Conservation (phyloP, 2,113 vertebrate species). For the human (Homo sapiens) region GRCh38 chrX:32672501-32673000, state of each 20-base stretch:
- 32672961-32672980: background rate
- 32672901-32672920: background rate
- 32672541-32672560: background rate
- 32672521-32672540: background rate
- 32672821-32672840: background rate
- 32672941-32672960: background rate
- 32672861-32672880: background rate
- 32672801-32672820: background rate
- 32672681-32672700: background rate
- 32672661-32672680: background rate
- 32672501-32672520: background rate
- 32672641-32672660: background rate
- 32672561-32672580: background rate
- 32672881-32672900: background rate
- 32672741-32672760: background rate
- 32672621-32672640: background rate
- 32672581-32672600: background rate
- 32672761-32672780: background rate
- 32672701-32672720: background rate
- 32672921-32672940: background rate
- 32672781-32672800: background rate
- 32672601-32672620: background rate
- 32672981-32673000: background rate
- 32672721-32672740: background rate
- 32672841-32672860: background rate